These are phyloP conservation scores for Ophioninae sp. DNA, from an alignment of 2,888 invertebrate species.

Conservation along the genomic window DNA sequence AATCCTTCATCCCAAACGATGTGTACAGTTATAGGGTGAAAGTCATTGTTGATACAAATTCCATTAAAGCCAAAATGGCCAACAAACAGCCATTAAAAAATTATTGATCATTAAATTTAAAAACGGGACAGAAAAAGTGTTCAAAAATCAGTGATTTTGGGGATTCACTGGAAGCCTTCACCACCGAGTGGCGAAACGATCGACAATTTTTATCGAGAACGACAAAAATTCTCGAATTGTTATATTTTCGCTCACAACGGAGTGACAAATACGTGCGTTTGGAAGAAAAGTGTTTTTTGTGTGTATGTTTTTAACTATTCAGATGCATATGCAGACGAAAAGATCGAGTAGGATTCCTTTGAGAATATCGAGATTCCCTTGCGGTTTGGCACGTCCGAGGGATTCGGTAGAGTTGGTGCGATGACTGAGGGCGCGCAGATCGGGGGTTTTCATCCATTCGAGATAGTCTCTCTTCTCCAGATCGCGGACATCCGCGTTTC, in stretches of 20 bases:
- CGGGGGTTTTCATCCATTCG: constrained; percentile 71
- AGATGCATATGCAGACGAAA: constrained; percentile 77
- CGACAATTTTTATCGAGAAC: background rate
- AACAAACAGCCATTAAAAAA: too few relatives aligned
- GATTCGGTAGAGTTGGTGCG: constrained; percentile 73
- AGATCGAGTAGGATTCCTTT: constrained; percentile 76
- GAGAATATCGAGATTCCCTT: constrained; percentile 75
- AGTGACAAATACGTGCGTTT: background rate
- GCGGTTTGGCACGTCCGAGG: constrained; percentile 71
- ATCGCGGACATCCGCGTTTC: constrained; percentile 54
- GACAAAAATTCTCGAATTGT: background rate
- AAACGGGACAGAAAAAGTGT: too few relatives aligned
- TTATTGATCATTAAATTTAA: too few relatives aligned
- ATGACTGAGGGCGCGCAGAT: constrained; percentile 71
- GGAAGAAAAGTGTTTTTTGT: background rate
- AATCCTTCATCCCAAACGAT: too few relatives aligned
- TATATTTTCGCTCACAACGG: background rate
- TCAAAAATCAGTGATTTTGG: too few relatives aligned
- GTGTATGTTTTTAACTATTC: constrained; percentile 20
- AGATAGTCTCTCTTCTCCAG: constrained; percentile 69
- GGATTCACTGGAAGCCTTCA: background rate
- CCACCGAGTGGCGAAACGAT: background rate
- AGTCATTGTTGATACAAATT: too few relatives aligned
- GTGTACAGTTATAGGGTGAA: too few relatives aligned
- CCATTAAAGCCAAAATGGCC: too few relatives aligned